Percentiles rank a stretch among this genome's conserved stretches.
phyloP scores from a whole-genome alignment of 2,113 vertebrate species.

The Scatophagus argus region DNA sequence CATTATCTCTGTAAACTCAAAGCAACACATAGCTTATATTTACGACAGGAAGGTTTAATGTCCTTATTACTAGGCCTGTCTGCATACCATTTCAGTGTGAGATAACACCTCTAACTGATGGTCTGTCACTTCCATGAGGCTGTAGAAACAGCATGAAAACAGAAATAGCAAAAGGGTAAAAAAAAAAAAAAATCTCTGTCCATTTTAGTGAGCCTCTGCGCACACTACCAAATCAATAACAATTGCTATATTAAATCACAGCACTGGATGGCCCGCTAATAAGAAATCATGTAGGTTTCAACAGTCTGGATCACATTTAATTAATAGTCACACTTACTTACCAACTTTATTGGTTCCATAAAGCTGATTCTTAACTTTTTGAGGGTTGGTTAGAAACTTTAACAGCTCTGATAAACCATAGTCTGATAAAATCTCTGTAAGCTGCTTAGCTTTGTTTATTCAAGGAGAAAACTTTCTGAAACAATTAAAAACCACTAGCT shows the following conservation, averaged over 20 bases:
- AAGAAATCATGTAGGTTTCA: slow-evolving; percentile 23
- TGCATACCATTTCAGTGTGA: slow-evolving; percentile 32
- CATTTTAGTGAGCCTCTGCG: slow-evolving; percentile 10
- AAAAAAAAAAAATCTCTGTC: slow-evolving; percentile 54
- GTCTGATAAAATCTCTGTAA: no score
- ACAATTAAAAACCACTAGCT: no score
- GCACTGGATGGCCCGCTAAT: slow-evolving; percentile 33
- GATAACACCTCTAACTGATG: slow-evolving; percentile 58
- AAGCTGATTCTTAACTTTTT: neutral
- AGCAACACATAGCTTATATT: slow-evolving; percentile 53
- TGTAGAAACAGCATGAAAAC: slow-evolving; percentile 27
- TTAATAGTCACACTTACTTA: neutral
- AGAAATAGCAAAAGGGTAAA: slow-evolving; percentile 48
- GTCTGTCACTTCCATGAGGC: slow-evolving; percentile 36
- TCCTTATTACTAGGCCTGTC: slow-evolving; percentile 59
- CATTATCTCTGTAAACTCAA: neutral
- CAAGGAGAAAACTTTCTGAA: no score
- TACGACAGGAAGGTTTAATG: slow-evolving; percentile 70
- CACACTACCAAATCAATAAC: slow-evolving; percentile 53
- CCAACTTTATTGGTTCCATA: neutral
- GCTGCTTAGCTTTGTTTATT: no score
- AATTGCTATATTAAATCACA: slow-evolving; percentile 43
- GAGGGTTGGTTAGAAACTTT: neutral
- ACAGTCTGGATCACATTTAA: neutral
- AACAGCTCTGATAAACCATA: neutral